Evolutionary conservation across 1,140 invertebrate species (phyloP).

Genomic region (Drosophila yakuba): DNA sequence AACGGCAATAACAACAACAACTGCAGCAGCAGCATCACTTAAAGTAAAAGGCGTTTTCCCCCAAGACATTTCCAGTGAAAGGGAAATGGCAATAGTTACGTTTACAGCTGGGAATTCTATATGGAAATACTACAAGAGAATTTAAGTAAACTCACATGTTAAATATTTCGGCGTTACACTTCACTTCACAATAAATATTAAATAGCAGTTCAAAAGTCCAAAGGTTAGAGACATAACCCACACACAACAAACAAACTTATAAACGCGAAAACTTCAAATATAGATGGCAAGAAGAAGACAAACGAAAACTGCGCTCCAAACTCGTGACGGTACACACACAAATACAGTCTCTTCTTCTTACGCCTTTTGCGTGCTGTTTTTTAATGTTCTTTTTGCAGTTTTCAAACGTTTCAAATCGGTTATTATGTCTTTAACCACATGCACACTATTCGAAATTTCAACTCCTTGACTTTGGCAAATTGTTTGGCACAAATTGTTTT

Average conservation of each 20-base stretch:
- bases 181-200: constrained; percentile 60
- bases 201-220: constrained; percentile 56
- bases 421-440: constrained; percentile 15
- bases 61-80: constrained; percentile 58
- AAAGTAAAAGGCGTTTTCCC: constrained; percentile 80
- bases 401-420: constrained; percentile 14
- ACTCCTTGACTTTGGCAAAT: constrained; percentile 60
- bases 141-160: constrained; percentile 59
- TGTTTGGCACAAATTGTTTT: constrained; percentile 26
- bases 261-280: constrained; percentile 66
- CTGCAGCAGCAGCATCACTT: constrained; percentile 10
- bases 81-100: constrained; percentile 51
- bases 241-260: constrained; percentile 9
- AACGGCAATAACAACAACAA: constrained; percentile 39
- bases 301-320: constrained; percentile 63
- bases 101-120: constrained; percentile 31
- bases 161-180: constrained; percentile 54
- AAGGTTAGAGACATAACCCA: constrained; percentile 67
- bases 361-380: constrained; percentile 25
- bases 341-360: constrained; percentile 32
- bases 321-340: constrained; percentile 70
- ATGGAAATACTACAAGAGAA: constrained; percentile 26
- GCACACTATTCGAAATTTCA: constrained; percentile 18
- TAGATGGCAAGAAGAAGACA: constrained; percentile 42
- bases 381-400: constrained; percentile 27